Percentiles rank a stretch among this genome's conserved stretches.
Evolutionary conservation across 2,888 invertebrate genomes (phyloP).

Genomic region (Drosophila neotestacea): DNA sequence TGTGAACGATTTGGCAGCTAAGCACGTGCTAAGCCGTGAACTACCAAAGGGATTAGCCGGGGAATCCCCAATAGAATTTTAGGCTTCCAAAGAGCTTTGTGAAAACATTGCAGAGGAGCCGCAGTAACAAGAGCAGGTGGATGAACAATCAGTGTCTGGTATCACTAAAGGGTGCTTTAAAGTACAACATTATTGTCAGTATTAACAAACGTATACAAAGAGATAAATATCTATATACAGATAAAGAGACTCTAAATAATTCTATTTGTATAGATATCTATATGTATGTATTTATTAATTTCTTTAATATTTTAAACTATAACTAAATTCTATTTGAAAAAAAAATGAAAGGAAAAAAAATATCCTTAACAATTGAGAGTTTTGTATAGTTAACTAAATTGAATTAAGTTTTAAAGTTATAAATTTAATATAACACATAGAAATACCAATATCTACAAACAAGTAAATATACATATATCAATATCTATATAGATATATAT

Average conservation of each 20-base stretch:
- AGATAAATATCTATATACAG: too few species aligned
- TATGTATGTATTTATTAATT: too few species aligned
- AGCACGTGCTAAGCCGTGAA: conserved; percentile 57
- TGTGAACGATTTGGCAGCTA: conserved; percentile 62
- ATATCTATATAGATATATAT: too few species aligned
- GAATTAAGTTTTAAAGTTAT: too few species aligned
- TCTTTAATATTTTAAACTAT: too few species aligned
- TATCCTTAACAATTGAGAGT: too few species aligned
- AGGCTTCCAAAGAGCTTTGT: conserved; percentile 6
- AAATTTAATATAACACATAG: not conserved
- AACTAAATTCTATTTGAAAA: too few species aligned
- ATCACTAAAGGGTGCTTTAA: not conserved
- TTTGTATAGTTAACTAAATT: too few species aligned
- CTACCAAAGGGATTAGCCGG: conserved; percentile 52
- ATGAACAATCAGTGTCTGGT: not conserved
- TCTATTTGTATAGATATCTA: too few species aligned
- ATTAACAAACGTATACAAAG: not conserved
- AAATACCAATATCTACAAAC: not conserved
- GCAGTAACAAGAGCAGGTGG: not conserved
- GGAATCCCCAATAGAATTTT: conserved; percentile 32
- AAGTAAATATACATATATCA: too few species aligned
- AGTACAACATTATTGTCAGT: not conserved
- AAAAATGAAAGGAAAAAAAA: too few species aligned
- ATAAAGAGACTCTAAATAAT: too few species aligned
- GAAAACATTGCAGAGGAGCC: not conserved